Percentiles rank a stretch among this genome's conserved stretches.
Evolutionary conservation across 1,140 invertebrate species (phyloP).

Genomic region (Philaenus spumarius): DNA sequence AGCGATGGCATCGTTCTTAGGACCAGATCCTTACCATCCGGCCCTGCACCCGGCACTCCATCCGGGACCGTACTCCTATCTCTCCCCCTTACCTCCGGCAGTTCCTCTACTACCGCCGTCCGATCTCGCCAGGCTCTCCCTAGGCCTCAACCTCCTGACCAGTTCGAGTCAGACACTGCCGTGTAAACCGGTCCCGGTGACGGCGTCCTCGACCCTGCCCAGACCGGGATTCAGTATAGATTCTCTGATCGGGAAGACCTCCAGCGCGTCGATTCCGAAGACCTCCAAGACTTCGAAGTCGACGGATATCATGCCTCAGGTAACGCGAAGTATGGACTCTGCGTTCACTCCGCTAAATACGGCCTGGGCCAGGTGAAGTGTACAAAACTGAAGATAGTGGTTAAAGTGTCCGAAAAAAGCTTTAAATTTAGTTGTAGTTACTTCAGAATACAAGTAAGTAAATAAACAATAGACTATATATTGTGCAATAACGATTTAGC

Average conservation of each 20-base stretch:
- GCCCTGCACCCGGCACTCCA: slow-evolving; percentile 32
- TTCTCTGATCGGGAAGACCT: slow-evolving; percentile 43
- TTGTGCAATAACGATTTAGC: too few relatives aligned
- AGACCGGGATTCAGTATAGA: slow-evolving; percentile 45
- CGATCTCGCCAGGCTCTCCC: slow-evolving; percentile 42
- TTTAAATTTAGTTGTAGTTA: too few relatives aligned
- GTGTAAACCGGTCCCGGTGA: slow-evolving; percentile 45
- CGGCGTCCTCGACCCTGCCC: slow-evolving; percentile 28
- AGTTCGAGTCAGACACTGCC: slow-evolving; percentile 38
- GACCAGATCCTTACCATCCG: slow-evolving; percentile 35
- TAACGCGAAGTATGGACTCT: slow-evolving; percentile 27
- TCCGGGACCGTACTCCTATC: slow-evolving; percentile 39
- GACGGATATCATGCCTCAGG: slow-evolving; percentile 5
- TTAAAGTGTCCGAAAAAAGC: too few relatives aligned
- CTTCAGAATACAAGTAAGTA: too few relatives aligned
- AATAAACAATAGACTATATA: too few relatives aligned
- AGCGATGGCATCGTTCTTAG: slow-evolving; percentile 43
- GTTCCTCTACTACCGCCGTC: slow-evolving; percentile 45
- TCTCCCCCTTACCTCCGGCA: slow-evolving; percentile 40
- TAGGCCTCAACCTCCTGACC: slow-evolving; percentile 38
- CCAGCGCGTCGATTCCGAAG: slow-evolving; percentile 1
- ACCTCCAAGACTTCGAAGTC: not conserved
- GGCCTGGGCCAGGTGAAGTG: slow-evolving; percentile 30
- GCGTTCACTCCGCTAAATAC: slow-evolving; percentile 31
- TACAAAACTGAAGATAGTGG: too few relatives aligned